phyloP scores from a whole-genome alignment of 2,888 invertebrate genomes.

The Pseudococcus viburni region DNA sequence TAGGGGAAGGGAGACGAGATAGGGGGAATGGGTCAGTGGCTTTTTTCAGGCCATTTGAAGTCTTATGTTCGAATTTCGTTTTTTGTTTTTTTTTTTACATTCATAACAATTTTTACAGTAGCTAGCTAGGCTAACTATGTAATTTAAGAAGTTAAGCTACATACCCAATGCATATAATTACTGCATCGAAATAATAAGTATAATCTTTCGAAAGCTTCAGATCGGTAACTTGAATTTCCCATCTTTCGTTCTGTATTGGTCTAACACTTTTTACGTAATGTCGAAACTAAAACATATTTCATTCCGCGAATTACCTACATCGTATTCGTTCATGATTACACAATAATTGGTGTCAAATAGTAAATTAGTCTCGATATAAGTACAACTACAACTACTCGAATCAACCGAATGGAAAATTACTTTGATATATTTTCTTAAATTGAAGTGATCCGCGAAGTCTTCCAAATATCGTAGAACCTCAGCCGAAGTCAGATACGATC shows the following conservation, averaged over 20 bases:
- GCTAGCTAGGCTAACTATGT: too few species aligned
- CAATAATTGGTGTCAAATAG: not conserved
- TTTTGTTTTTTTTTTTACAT: too few species aligned
- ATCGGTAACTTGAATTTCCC: slow-evolving; percentile 74
- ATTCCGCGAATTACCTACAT: too few species aligned
- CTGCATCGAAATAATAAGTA: slow-evolving; percentile 76
- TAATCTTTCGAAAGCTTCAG: slow-evolving; percentile 72
- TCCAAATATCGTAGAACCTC: slow-evolving; percentile 81
- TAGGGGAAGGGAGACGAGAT: too few species aligned
- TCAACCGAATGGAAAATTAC: slow-evolving; percentile 71
- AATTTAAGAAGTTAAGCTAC: slow-evolving; percentile 53
- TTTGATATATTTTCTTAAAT: slow-evolving; percentile 77
- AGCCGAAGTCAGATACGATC: slow-evolving; percentile 79
- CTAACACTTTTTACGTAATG: slow-evolving; percentile 69
- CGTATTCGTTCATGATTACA: too few species aligned
- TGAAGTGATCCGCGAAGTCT: slow-evolving; percentile 78
- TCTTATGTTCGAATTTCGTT: too few species aligned
- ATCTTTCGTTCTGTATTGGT: slow-evolving; percentile 71
- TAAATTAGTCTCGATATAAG: not conserved
- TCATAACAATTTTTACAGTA: too few species aligned
- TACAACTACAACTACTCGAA: too few species aligned
- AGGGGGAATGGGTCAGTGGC: too few species aligned
- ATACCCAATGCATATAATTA: slow-evolving; percentile 81
- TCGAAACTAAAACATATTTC: slow-evolving; percentile 68
- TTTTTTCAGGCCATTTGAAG: too few species aligned